These are phyloP conservation scores for Bombyx huttoni DNA, from an alignment of 2,888 invertebrate species.

Conservation along the genomic window DNA sequence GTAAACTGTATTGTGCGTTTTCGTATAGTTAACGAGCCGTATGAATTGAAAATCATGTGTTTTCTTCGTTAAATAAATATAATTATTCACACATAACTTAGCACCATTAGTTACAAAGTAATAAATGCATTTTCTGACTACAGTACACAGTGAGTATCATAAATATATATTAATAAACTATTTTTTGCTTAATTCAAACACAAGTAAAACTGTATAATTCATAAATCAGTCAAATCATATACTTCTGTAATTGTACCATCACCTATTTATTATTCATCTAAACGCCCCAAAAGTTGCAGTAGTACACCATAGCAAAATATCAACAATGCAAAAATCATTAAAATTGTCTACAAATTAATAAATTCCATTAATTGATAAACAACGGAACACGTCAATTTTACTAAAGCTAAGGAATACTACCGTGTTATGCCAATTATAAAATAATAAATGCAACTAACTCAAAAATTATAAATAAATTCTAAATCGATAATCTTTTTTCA, in stretches of 20 bases:
- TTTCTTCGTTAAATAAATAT: too few relatives aligned
- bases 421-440: neutral
- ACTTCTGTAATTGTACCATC: slow-evolving; percentile 1
- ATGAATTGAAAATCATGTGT: too few relatives aligned
- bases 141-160: slow-evolving; percentile 50
- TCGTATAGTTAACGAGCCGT: too few relatives aligned
- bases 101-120: slow-evolving; percentile 45
- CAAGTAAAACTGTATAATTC: slow-evolving; percentile 1
- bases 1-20: too few relatives aligned
- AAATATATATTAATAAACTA: slow-evolving; percentile 13
- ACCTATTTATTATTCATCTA: slow-evolving; percentile 4
- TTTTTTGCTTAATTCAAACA: neutral
- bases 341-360: neutral
- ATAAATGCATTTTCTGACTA: slow-evolving; percentile 65
- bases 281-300: neutral
- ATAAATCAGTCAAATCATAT: slow-evolving; percentile 13
- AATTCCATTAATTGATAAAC: neutral
- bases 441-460: neutral
- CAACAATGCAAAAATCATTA: neutral
- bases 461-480: too few relatives aligned
- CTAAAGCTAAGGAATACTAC: neutral
- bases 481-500: neutral
- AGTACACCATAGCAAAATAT: neutral
- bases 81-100: slow-evolving; percentile 18
- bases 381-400: neutral